Evolutionary conservation across 2,888 invertebrate species (phyloP), one percentile per base, ranked within the genome.

Genomic region (Noctua fimbriata): DNA sequence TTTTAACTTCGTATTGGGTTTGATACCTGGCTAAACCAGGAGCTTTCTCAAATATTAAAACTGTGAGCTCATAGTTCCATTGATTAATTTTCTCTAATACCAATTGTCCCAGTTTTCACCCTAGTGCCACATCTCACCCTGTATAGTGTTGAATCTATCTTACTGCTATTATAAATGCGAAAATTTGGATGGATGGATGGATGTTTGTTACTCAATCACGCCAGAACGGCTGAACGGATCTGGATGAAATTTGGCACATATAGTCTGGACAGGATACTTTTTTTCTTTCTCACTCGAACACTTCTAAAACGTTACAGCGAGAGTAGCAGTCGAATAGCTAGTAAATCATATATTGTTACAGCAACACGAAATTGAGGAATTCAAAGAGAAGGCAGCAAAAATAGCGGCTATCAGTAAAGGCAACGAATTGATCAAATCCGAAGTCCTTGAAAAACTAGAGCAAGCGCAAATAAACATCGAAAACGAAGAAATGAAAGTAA

Each of bases 371-470:
- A 89, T 95, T 24, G 93, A 92, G 79, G 93, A 93, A 73, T 93
- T 90, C 81, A 94, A 93, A 88, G 93, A 94, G 24, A 95, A 94
- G 77, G 94, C 95, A 89, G 95, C 94, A 5, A 95, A 94, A 90
- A 92, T 95, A 75, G 89, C 92, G 2, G 95, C 94, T 2, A 88
- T 95, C 55, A 91, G 93, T 28, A 91, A 93, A 82, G 58, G 58
- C 58, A 58, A 58, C 85, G 94, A 94, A 69, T 82, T 95, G 58
- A 94, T 95, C 60, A 92, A 94, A 84, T 80, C 87, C 0, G 95
- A 95, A 83, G 95, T 95, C 16, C 91, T 96, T 7, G 52, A 83
- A 2, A 94, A 94, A 86, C 80, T 95, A 24, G 92, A 94, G 82
- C 89, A 92, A 82, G 92, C 93, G 5, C 92, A 94, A 76, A 79